Percentiles rank a stretch among this genome's conserved stretches.
These are phyloP conservation scores for Prinia subflava DNA, from an alignment of 2,113 vertebrate genomes.

Conservation along the genomic window DNA sequence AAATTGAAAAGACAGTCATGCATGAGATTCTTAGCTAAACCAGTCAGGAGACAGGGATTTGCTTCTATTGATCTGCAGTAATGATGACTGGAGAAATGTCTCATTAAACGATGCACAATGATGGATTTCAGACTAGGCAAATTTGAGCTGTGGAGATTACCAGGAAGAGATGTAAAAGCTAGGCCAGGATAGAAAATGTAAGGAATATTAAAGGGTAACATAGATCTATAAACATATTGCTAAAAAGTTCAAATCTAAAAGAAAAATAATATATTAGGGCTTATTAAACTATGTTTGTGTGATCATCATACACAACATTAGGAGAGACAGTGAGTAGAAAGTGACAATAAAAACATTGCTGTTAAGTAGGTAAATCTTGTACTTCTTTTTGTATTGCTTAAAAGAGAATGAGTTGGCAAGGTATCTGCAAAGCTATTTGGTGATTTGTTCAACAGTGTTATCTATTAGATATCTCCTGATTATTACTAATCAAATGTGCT, in stretches of 20 bases:
- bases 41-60: constrained; percentile 65
- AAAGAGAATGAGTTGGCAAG: background rate
- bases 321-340: background rate
- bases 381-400: background rate
- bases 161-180: background rate
- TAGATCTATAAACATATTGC: background rate
- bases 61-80: constrained; percentile 50
- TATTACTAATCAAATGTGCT: background rate
- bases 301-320: background rate
- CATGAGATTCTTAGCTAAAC: constrained; percentile 58
- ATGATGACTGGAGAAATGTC: constrained; percentile 45
- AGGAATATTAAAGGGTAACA: background rate
- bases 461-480: background rate
- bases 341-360: background rate
- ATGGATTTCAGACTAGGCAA: constrained; percentile 29
- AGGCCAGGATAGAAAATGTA: background rate
- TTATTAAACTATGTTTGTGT: background rate
- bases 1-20: constrained; percentile 58
- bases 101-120: background rate
- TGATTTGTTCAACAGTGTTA: background rate
- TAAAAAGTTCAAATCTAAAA: background rate
- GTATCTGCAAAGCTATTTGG: background rate
- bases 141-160: background rate
- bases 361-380: background rate
- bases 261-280: background rate